Evolutionary conservation across 64 coral and sea anemone species (phyloP).

Genomic region (Orbicella faveolata): DNA sequence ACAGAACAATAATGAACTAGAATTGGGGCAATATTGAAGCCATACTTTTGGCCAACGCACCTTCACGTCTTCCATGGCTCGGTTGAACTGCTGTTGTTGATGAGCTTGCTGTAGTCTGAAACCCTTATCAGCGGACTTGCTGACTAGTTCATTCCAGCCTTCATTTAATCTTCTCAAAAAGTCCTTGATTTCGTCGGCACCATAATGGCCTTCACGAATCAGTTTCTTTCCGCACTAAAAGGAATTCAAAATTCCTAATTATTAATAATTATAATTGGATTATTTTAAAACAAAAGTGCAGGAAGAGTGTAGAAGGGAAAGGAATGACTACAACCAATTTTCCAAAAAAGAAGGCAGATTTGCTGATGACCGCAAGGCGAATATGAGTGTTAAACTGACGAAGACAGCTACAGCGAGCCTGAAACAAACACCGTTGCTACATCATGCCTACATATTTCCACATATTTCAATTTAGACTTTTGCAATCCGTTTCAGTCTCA

Average conservation of each 20-base stretch:
- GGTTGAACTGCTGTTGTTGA: constrained; percentile 80
- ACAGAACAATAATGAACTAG: too few species aligned
- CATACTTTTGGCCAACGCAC: background rate
- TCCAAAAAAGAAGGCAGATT: too few species aligned
- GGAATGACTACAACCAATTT: too few species aligned
- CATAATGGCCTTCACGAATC: constrained; percentile 73
- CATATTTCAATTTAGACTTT: too few species aligned
- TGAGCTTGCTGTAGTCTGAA: constrained; percentile 75
- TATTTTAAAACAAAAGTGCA: background rate
- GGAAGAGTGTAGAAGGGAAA: too few species aligned
- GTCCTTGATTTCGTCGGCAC: constrained; percentile 71
- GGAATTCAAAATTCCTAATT: background rate
- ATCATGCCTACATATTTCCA: too few species aligned
- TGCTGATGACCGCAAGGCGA: too few species aligned
- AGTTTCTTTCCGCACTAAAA: constrained; percentile 75
- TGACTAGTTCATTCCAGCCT: constrained; percentile 64
- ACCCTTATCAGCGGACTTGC: constrained; percentile 70
- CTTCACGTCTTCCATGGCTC: constrained; percentile 67
- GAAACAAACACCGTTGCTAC: too few species aligned
- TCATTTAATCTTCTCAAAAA: constrained; percentile 61
- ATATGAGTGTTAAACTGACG: too few species aligned
- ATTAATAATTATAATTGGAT: background rate
- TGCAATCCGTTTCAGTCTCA: too few species aligned
- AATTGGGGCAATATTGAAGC: background rate
- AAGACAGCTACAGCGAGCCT: too few species aligned